A percentile compares a stretch with the other conserved stretches of the same genome.
These are phyloP conservation scores for Aporrectodea caliginosa DNA, from an alignment of 1,140 invertebrate species.

Conservation along the genomic window DNA sequence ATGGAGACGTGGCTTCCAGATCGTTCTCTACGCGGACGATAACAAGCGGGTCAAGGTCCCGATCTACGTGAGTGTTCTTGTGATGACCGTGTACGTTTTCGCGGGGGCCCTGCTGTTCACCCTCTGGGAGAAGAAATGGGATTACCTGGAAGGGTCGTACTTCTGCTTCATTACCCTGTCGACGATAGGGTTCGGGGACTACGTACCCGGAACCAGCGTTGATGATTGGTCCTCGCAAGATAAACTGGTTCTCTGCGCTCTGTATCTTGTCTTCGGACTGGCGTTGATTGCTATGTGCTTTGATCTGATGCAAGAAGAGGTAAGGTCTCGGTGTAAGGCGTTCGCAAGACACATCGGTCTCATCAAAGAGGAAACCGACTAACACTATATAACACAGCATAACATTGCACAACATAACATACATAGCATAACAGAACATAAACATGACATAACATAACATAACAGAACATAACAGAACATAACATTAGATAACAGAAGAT, in stretches of 20 bases:
- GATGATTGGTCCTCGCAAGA: slow-evolving; percentile 47
- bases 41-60: slow-evolving; percentile 48
- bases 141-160: slow-evolving; percentile 83
- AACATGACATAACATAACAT: too few species aligned
- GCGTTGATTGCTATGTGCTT: slow-evolving; percentile 89
- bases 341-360: slow-evolving; percentile 52
- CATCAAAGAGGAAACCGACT: slow-evolving; percentile 23
- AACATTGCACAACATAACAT: too few species aligned
- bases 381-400: too few species aligned
- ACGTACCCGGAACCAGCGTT: slow-evolving; percentile 62
- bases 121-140: slow-evolving; percentile 62
- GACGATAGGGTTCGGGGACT: slow-evolving; percentile 86
- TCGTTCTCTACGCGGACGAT: slow-evolving; percentile 15
- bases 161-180: slow-evolving; percentile 83
- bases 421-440: too few species aligned
- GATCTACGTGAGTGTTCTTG: slow-evolving; percentile 46
- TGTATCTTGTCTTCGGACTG: slow-evolving; percentile 80
- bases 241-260: slow-evolving; percentile 54
- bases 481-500: too few species aligned
- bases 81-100: slow-evolving; percentile 54
- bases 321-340: slow-evolving; percentile 69
- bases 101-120: slow-evolving; percentile 53
- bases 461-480: too few species aligned
- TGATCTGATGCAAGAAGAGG: slow-evolving; percentile 84
- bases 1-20: slow-evolving; percentile 3